These are phyloP conservation scores for Netelia melanura DNA, from an alignment of 2,888 invertebrate genomes.

Conservation along the genomic window DNA sequence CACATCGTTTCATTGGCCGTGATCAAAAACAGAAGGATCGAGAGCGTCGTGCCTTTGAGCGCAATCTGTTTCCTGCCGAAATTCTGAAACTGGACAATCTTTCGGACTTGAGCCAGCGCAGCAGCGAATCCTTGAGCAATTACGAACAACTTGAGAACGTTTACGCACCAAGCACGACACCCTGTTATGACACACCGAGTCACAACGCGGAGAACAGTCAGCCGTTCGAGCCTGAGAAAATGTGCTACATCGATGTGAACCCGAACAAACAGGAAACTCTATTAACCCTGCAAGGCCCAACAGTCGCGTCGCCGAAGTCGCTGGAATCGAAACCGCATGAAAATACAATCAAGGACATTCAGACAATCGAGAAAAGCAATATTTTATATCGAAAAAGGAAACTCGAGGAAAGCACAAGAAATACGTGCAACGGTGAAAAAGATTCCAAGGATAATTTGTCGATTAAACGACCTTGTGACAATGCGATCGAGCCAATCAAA, in stretches of 20 bases:
- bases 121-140: slow-evolving; percentile 80
- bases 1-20: slow-evolving; percentile 69
- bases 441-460: background rate
- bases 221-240: slow-evolving; percentile 68
- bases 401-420: slow-evolving; percentile 14
- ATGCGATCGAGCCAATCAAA: slow-evolving; percentile 23
- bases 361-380: slow-evolving; percentile 52
- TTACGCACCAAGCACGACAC: slow-evolving; percentile 82
- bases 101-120: slow-evolving; percentile 80
- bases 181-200: slow-evolving; percentile 81
- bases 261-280: slow-evolving; percentile 23
- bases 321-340: background rate
- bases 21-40: slow-evolving; percentile 70
- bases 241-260: slow-evolving; percentile 63
- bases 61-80: slow-evolving; percentile 78
- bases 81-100: slow-evolving; percentile 72
- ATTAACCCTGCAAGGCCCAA: background rate
- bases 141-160: slow-evolving; percentile 82
- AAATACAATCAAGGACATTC: slow-evolving; percentile 27
- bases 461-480: background rate
- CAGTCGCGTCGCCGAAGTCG: background rate
- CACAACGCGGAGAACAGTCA: slow-evolving; percentile 75
- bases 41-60: slow-evolving; percentile 75
- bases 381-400: slow-evolving; percentile 45
- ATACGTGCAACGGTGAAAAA: slow-evolving; percentile 32